Conservation (phyloP, 2,797 vertebrate genomes). For the Trematomus bernacchii region DNA sequence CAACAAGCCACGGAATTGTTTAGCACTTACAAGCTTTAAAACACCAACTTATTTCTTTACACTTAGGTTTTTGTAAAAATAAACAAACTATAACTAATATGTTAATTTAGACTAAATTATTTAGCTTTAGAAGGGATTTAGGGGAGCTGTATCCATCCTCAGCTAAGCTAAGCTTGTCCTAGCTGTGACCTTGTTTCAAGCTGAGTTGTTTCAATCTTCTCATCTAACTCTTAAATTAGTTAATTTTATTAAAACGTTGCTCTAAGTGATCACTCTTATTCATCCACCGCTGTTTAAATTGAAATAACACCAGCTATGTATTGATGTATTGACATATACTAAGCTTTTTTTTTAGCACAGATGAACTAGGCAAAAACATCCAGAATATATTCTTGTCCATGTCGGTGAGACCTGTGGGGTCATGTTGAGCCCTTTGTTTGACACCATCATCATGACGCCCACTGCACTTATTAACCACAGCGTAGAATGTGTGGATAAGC, state of each 20-base stretch:
- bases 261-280: not conserved
- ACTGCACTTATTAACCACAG: constrained; percentile 34
- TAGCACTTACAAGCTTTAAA: not conserved
- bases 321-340: not conserved
- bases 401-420: constrained; percentile 1
- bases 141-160: not conserved
- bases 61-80: not conserved
- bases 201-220: not conserved
- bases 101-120: not conserved
- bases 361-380: not conserved
- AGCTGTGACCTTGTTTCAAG: not conserved
- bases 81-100: not conserved
- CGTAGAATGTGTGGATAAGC: constrained; percentile 15
- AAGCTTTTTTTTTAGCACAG: not conserved
- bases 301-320: not conserved
- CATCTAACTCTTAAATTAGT: no score
- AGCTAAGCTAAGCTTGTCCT: not conserved
- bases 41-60: not conserved
- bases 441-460: constrained; percentile 1
- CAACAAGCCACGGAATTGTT: not conserved
- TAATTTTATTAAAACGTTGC: not conserved
- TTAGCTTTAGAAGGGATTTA: not conserved
- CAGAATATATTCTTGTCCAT: not conserved
- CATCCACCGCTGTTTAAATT: not conserved
- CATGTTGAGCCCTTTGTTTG: not conserved